Evolutionary conservation across 2,797 vertebrate genomes (phyloP).

Genomic region (Acanthurus tractus): DNA sequence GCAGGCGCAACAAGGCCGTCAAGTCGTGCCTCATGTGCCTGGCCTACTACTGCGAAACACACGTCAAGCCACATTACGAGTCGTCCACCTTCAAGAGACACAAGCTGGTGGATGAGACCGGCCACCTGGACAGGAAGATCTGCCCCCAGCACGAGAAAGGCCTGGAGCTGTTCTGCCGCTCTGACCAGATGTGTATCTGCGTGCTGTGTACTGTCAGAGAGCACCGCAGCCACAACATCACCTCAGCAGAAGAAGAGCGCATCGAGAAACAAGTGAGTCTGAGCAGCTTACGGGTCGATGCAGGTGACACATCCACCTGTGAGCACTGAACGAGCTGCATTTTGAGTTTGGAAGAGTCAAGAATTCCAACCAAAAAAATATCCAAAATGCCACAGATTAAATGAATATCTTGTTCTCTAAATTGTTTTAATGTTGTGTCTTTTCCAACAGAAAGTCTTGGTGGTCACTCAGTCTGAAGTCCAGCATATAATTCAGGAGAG

Average conservation of each 20-base stretch:
- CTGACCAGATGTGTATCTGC: conserved; percentile 89
- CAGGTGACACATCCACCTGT: no score
- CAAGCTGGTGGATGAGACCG: conserved; percentile 88
- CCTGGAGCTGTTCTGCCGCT: conserved; percentile 87
- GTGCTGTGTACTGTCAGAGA: conserved; percentile 86
- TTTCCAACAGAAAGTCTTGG: conserved; percentile 85
- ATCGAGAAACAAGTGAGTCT: conserved; percentile 83
- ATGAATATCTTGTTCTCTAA: neutral
- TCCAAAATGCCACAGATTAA: neutral
- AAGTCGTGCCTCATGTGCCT: conserved; percentile 88
- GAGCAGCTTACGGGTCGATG: neutral
- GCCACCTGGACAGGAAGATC: conserved; percentile 87
- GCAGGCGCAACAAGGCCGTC: conserved; percentile 81
- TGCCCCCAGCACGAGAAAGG: conserved; percentile 88
- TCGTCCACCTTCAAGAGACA: conserved; percentile 88
- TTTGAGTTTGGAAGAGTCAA: neutral
- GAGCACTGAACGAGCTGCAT: neutral
- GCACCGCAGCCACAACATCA: conserved; percentile 85
- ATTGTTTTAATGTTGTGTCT: neutral
- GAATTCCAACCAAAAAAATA: neutral
- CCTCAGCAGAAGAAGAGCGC: conserved; percentile 87
- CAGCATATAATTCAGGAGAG: conserved; percentile 88
- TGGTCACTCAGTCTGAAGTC: conserved; percentile 86
- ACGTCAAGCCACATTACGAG: conserved; percentile 87
- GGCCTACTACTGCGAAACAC: conserved; percentile 88